Evolutionary conservation across 2,888 invertebrate species (phyloP).

Genomic region (Nymphalis polychloros): DNA sequence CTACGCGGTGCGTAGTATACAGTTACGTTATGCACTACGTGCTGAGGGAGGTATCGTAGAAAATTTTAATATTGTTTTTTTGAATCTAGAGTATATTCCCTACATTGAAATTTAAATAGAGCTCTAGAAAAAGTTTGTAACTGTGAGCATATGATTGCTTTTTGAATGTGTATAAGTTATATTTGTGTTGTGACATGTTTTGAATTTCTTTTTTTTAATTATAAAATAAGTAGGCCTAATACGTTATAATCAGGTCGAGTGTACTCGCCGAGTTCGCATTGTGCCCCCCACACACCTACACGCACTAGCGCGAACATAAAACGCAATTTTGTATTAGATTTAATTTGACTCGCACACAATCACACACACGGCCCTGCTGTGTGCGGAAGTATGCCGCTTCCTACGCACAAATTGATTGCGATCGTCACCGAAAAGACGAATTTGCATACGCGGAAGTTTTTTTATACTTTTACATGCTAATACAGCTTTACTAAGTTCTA

Average conservation of each 20-base stretch:
- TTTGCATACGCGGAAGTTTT: conserved; percentile 58
- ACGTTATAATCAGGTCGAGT: conserved; percentile 54
- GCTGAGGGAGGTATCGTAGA: background rate
- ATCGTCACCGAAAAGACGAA: conserved; percentile 76
- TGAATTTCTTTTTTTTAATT: conserved; percentile 18
- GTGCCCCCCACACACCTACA: conserved; percentile 73
- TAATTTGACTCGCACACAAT: conserved; percentile 72
- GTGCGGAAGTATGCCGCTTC: conserved; percentile 65
- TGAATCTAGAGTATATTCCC: conserved; percentile 5
- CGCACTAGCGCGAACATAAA: conserved; percentile 77
- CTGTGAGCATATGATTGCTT: conserved; percentile 5
- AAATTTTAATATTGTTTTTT: conserved; percentile 11
- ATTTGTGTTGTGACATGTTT: conserved; percentile 10
- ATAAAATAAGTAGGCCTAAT: conserved; percentile 50
- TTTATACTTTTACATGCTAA: conserved; percentile 11
- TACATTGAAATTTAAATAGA: conserved; percentile 6
- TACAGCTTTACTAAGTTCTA: background rate
- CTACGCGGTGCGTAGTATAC: conserved; percentile 18
- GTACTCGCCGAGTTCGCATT: conserved; percentile 73
- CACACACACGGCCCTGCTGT: conserved; percentile 50
- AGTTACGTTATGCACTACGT: background rate
- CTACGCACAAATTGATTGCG: conserved; percentile 81
- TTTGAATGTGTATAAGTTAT: background rate
- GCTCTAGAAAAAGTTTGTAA: conserved; percentile 8
- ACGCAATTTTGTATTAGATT: conserved; percentile 83